Evolutionary conservation across 2,888 invertebrate species (phyloP).

Genomic region (Cheilosia vernalis): DNA sequence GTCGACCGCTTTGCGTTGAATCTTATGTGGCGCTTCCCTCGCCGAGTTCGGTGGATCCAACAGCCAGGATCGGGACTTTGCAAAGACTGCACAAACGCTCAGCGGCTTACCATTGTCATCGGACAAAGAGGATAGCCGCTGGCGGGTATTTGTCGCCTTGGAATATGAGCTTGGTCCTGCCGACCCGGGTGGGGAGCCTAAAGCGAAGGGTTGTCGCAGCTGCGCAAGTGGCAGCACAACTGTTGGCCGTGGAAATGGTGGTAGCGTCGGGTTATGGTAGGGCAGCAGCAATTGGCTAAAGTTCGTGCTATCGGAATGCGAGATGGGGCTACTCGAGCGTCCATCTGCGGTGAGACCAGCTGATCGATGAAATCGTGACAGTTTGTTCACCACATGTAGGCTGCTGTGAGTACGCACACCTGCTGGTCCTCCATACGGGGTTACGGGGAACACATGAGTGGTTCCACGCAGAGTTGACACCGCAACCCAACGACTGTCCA

Average conservation of each 20-base stretch:
- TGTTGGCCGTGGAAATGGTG: slow-evolving; percentile 95
- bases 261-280: slow-evolving; percentile 94
- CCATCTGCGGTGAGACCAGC: slow-evolving; percentile 92
- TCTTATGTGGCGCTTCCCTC: slow-evolving; percentile 82
- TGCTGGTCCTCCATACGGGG: slow-evolving; percentile 96
- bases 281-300: slow-evolving; percentile 84
- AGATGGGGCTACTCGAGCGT: slow-evolving; percentile 88
- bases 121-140: slow-evolving; percentile 88
- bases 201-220: slow-evolving; percentile 88
- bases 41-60: slow-evolving; percentile 84
- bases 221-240: slow-evolving; percentile 93
- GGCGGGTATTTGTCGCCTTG: slow-evolving; percentile 82
- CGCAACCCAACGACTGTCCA: slow-evolving; percentile 98
- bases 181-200: slow-evolving; percentile 81
- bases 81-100: slow-evolving; percentile 91
- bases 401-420: slow-evolving; percentile 97
- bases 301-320: slow-evolving; percentile 83
- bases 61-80: slow-evolving; percentile 90
- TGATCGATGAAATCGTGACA: slow-evolving; percentile 97
- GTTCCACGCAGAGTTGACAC: slow-evolving; percentile 97
- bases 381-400: slow-evolving; percentile 95
- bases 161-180: slow-evolving; percentile 76
- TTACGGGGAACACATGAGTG: slow-evolving; percentile 98
- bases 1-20: slow-evolving; percentile 87
- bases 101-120: slow-evolving; percentile 88